phyloP scores from a whole-genome alignment of 2,888 invertebrate species.

The Sympetrum striolatum region DNA sequence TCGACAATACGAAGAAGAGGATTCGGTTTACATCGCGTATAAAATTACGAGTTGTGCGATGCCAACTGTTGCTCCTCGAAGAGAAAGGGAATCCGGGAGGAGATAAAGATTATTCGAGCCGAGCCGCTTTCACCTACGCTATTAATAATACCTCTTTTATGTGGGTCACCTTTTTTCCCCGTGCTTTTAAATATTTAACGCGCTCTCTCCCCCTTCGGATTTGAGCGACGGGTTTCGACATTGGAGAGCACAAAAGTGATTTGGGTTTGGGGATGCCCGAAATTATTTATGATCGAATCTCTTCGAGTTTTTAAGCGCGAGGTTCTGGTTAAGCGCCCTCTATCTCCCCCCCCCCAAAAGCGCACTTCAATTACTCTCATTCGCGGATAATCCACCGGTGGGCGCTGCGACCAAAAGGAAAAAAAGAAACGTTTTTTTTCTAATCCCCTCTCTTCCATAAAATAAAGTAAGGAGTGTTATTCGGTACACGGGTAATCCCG shows the following conservation, averaged over 20 bases:
- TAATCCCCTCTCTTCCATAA: no score
- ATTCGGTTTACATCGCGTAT: not conserved
- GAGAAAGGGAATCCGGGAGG: not conserved
- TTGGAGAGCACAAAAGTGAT: not conserved
- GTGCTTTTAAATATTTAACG: not conserved
- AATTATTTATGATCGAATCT: not conserved
- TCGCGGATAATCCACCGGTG: no score
- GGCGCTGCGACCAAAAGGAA: no score
- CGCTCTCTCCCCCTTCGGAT: not conserved
- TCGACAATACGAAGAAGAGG: not conserved
- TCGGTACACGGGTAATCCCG: no score
- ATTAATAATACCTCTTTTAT: not conserved
- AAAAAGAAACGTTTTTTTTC: no score
- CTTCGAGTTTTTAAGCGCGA: not conserved
- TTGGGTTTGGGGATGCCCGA: not conserved
- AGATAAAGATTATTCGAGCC: no score
- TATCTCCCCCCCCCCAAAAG: not conserved
- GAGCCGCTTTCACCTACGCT: no score
- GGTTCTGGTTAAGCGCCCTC: not conserved
- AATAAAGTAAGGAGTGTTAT: no score
- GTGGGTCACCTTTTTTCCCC: not conserved
- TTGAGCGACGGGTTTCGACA: not conserved
- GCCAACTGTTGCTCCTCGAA: not conserved
- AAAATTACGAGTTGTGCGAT: not conserved
- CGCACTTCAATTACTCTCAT: no score